Evolutionary conservation across 53 echinoderm and acorn worm species (phyloP).

Genomic region (Henricia sp.): DNA sequence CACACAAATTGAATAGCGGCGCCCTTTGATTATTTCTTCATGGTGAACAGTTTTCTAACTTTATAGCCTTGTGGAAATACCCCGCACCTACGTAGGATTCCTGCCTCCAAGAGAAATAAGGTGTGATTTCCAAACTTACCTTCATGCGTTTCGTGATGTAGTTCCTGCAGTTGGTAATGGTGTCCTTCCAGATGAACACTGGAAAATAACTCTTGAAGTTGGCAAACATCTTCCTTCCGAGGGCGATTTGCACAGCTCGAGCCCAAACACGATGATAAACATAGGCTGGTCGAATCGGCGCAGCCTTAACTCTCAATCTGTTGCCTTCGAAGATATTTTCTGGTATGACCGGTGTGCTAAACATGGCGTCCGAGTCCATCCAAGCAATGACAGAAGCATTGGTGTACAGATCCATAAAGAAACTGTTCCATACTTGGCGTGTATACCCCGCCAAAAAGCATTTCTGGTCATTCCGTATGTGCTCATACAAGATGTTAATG

Average conservation of each 20-base stretch:
- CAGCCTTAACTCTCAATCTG: too few species aligned
- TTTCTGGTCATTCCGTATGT: neutral
- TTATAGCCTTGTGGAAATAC: too few species aligned
- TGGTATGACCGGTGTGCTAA: neutral
- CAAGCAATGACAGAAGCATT: neutral
- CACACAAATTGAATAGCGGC: too few species aligned
- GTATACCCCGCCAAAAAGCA: neutral
- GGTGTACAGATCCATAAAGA: slow-evolving; percentile 22
- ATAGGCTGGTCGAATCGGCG: too few species aligned
- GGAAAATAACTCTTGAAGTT: neutral
- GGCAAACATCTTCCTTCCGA: neutral
- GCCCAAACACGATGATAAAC: neutral
- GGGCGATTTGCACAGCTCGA: neutral
- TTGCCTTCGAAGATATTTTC: neutral
- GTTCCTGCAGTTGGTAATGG: slow-evolving; percentile 30
- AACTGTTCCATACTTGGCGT: neutral
- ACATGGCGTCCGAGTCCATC: neutral
- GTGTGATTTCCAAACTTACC: slow-evolving; percentile 6
- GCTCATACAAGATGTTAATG: neutral
- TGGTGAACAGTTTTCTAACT: too few species aligned
- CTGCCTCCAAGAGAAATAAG: too few species aligned
- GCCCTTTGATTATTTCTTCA: too few species aligned
- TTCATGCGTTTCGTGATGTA: slow-evolving; percentile 1
- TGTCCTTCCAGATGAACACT: slow-evolving; percentile 11
- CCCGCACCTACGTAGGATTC: too few species aligned